phyloP scores from a whole-genome alignment of 1,140 invertebrate genomes.

The Oncopeltus fasciatus region DNA sequence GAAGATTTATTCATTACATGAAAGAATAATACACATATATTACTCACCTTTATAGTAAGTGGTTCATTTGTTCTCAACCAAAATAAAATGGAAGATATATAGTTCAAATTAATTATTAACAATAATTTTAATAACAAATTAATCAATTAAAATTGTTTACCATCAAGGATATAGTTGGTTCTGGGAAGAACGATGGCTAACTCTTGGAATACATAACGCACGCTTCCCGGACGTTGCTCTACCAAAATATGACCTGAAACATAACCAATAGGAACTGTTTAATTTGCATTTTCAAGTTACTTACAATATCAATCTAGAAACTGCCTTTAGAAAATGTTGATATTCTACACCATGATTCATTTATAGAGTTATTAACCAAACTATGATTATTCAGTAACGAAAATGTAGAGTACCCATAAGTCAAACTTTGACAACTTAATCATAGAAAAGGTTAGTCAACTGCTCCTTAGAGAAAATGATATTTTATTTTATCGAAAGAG shows the following conservation, averaged over 20 bases:
- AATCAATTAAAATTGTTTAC: not conserved
- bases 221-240: not conserved
- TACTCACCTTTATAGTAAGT: not conserved
- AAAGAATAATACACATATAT: not conserved
- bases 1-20: not conserved
- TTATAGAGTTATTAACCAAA: not conserved
- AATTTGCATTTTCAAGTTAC: too few relatives aligned
- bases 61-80: not conserved
- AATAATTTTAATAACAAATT: not conserved
- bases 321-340: not conserved
- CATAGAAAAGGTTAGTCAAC: too few relatives aligned
- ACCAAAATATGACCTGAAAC: not conserved
- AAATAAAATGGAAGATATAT: not conserved
- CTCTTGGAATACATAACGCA: not conserved
- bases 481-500: too few relatives aligned
- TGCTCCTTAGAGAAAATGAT: too few relatives aligned
- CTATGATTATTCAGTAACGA: not conserved
- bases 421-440: not conserved
- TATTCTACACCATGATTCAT: not conserved
- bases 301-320: not conserved
- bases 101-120: not conserved
- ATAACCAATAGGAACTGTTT: too few relatives aligned
- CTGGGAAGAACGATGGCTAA: not conserved
- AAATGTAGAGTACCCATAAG: not conserved
- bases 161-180: not conserved